A percentile compares a stretch with the other conserved stretches of the same genome.
Conservation (phyloP, 2,888 invertebrate species). For the Drosophila neutralis region DNA sequence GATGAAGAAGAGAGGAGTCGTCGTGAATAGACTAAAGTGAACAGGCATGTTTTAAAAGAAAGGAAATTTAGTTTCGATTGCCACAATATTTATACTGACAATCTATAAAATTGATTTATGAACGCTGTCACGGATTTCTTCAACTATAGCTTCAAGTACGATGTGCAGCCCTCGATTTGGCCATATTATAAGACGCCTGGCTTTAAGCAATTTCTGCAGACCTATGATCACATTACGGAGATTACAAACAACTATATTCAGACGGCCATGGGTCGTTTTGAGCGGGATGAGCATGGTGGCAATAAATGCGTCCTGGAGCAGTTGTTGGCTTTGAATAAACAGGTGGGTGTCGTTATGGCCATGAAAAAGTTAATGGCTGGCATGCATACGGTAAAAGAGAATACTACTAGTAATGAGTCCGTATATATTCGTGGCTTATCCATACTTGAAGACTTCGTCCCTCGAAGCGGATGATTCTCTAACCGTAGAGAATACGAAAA, state of each 20-base stretch:
- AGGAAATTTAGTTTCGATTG: too few species aligned
- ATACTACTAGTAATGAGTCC: background rate
- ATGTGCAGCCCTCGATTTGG: conserved; percentile 82
- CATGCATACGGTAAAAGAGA: conserved; percentile 89
- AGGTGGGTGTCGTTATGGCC: conserved; percentile 88
- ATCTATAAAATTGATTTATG: background rate
- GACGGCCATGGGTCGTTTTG: conserved; percentile 79
- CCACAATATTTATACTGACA: too few species aligned
- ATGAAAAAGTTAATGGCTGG: conserved; percentile 88
- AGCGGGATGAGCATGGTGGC: conserved; percentile 15
- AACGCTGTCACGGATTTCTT: conserved; percentile 59
- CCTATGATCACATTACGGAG: conserved; percentile 77
- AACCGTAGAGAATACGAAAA: conserved; percentile 83
- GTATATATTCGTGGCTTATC: background rate
- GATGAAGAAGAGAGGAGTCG: background rate
- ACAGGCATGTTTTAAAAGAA: too few species aligned
- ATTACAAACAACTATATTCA: conserved; percentile 83
- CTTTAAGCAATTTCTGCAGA: conserved; percentile 75
- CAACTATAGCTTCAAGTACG: conserved; percentile 74
- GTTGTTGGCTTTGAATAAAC: conserved; percentile 87
- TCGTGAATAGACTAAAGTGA: too few species aligned
- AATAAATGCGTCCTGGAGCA: conserved; percentile 87
- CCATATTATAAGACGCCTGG: conserved; percentile 74
- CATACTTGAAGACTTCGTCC: conserved; percentile 83
- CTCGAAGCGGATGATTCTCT: conserved; percentile 85